Evolutionary conservation across 2,113 vertebrate species (phyloP), one percentile per base, ranked within the genome.

Genomic region (Spheniscus mendiculus): DNA sequence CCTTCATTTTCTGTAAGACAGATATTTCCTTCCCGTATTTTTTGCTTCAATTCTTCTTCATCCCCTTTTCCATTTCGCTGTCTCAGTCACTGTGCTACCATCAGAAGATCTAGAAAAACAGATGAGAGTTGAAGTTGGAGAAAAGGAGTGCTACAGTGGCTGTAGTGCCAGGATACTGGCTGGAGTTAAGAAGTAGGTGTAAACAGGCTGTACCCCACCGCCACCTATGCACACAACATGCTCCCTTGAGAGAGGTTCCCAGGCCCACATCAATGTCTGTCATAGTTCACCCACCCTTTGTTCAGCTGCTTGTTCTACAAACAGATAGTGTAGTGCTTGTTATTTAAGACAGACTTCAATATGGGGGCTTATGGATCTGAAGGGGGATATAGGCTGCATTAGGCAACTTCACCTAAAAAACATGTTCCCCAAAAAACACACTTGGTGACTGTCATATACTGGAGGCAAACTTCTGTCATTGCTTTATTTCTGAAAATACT

Each of bases 341-440:
- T 70, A 49, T 34, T 78, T 70, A 52, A 89, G 42, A 34, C 25
- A 91, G 21, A 15, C 59, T 81, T 89, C 30, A 56, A 0, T 36
- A 53, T 4, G 65, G 40, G 21, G 42, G 19, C 30, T 89, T 83
- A 53, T 9, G 32, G 67, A 66, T 58, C 59, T 12, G 1, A 74
- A 66, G 25, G 4, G 32, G 13, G 16, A 71, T 77, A 59, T 9
- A 70, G 29, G 59, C 50, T 71, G n/a, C 0, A 0, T 79, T 69
- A 71, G 86, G 50, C 45, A 89, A 50, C 42, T 52, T 14, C 40
- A 78, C 29, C 47, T 71, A 52, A 87, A 95, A 62, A 70, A 13
- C 5, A 25, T 11, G 12, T 70, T 88, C 34, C 34, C 21, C 49
- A 34, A n/a, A 67, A 34, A 2, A 0, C 30, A 22, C 26, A 4